Evolutionary conservation across 1,140 invertebrate genomes (phyloP).

Genomic region (Dryas iulia): DNA sequence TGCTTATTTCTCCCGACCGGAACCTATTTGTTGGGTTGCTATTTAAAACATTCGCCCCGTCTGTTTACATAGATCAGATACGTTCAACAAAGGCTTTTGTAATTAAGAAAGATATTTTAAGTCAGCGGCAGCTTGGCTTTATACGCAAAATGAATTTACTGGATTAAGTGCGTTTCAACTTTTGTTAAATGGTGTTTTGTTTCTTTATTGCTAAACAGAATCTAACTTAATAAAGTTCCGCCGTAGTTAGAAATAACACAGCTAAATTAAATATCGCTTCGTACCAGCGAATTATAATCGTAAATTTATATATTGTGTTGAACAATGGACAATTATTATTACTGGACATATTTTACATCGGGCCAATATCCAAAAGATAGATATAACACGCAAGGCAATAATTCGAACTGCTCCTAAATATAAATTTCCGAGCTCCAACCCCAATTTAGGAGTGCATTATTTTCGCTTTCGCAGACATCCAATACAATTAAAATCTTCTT

Average conservation of each 20-base stretch:
- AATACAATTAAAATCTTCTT: constrained; percentile 82
- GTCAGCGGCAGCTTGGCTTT: constrained; percentile 77
- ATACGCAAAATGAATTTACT: constrained; percentile 76
- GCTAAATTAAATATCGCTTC: constrained; percentile 21
- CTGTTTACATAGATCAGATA: constrained; percentile 80
- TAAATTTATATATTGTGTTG: constrained; percentile 37
- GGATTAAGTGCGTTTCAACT: constrained; percentile 73
- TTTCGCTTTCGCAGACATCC: constrained; percentile 80
- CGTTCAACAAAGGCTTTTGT: constrained; percentile 80
- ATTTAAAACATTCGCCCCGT: constrained; percentile 78
- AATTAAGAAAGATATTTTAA: constrained; percentile 81
- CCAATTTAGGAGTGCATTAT: constrained; percentile 80
- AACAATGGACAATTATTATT: constrained; percentile 40
- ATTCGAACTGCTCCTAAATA: constrained; percentile 66
- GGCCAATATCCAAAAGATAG: constrained; percentile 53
- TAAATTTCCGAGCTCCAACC: constrained; percentile 73
- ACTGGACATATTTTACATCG: constrained; percentile 38
- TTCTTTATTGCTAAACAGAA: constrained; percentile 48
- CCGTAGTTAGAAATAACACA: constrained; percentile 24
- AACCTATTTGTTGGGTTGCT: constrained; percentile 77
- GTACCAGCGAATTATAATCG: constrained; percentile 31
- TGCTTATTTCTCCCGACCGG: constrained; percentile 73
- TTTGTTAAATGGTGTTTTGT: constrained; percentile 58
- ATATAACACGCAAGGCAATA: constrained; percentile 71
- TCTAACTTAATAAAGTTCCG: constrained; percentile 35